These are phyloP conservation scores for Cryptus viduatorius DNA, from an alignment of 2,888 invertebrate genomes.

Conservation along the genomic window DNA sequence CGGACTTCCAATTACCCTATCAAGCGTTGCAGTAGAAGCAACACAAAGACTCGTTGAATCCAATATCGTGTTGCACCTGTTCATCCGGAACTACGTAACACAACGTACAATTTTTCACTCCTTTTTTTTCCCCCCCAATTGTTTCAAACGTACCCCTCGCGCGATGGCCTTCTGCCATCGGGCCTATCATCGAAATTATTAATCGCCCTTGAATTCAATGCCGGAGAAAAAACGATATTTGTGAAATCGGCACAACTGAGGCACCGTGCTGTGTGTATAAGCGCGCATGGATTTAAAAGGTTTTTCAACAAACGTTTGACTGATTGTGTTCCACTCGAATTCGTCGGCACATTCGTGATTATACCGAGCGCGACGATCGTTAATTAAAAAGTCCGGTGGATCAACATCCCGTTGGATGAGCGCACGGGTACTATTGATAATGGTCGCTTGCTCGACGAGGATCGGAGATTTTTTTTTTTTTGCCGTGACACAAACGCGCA, in stretches of 20 bases:
- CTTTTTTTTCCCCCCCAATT: slow-evolving; percentile 32
- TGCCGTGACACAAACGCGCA: slow-evolving; percentile 15
- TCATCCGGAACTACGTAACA: slow-evolving; percentile 49
- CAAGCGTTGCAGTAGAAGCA: slow-evolving; percentile 7
- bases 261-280: slow-evolving; percentile 16
- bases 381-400: slow-evolving; percentile 65
- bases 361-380: slow-evolving; percentile 54
- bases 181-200: slow-evolving; percentile 45
- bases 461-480: slow-evolving; percentile 48
- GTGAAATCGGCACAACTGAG: slow-evolving; percentile 23
- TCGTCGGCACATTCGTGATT: slow-evolving; percentile 63
- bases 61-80: slow-evolving; percentile 42
- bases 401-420: slow-evolving; percentile 39
- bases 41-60: slow-evolving; percentile 22
- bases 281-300: slow-evolving; percentile 40
- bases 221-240: slow-evolving; percentile 28
- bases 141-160: background rate
- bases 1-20: slow-evolving; percentile 30
- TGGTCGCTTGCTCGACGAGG: slow-evolving; percentile 40
- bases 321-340: slow-evolving; percentile 66
- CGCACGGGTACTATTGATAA: slow-evolving; percentile 54
- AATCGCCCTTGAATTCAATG: slow-evolving; percentile 59
- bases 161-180: background rate
- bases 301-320: slow-evolving; percentile 60
- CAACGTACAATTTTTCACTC: slow-evolving; percentile 29